A percentile compares a stretch with the other conserved stretches of the same genome.
phyloP scores from a whole-genome alignment of 2,888 invertebrate genomes.

The Xestia rhomboidea region DNA sequence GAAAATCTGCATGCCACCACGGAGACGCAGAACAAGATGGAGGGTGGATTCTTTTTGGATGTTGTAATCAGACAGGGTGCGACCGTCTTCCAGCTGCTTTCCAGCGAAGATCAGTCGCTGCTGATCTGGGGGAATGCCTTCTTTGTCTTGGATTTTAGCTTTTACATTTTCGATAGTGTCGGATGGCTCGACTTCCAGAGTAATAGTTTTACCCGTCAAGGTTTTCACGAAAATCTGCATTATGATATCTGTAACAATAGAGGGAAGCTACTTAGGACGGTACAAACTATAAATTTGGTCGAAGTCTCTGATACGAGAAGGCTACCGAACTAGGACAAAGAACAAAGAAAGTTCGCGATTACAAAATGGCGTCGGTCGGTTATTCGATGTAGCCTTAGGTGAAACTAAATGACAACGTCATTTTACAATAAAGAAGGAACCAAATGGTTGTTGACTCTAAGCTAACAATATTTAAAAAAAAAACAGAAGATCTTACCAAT shows the following conservation, averaged over 20 bases:
- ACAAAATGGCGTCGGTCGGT: conserved; percentile 87
- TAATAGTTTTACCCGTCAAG: conserved; percentile 88
- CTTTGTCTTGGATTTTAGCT: conserved; percentile 84
- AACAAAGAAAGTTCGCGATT: conserved; percentile 85
- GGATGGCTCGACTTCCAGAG: conserved; percentile 81
- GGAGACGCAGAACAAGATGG: conserved; percentile 82
- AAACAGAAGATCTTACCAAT: conserved; percentile 53
- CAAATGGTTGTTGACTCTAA: neutral
- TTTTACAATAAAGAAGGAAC: neutral
- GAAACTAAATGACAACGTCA: conserved; percentile 65
- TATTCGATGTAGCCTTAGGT: neutral
- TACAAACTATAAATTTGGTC: conserved; percentile 73
- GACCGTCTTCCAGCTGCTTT: conserved; percentile 83
- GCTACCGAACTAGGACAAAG: conserved; percentile 70
- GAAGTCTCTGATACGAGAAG: conserved; percentile 40
- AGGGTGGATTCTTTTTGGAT: conserved; percentile 85
- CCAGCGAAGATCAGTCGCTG: conserved; percentile 84
- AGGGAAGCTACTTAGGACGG: conserved; percentile 62
- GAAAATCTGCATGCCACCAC: conserved; percentile 84
- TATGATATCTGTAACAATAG: conserved; percentile 80
- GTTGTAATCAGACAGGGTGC: conserved; percentile 83
- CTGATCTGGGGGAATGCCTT: conserved; percentile 85
- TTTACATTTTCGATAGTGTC: conserved; percentile 85
- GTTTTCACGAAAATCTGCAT: conserved; percentile 94
- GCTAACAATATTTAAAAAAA: neutral